phyloP scores from a whole-genome alignment of 2,888 invertebrate species.

The Lithophane leautieri region DNA sequence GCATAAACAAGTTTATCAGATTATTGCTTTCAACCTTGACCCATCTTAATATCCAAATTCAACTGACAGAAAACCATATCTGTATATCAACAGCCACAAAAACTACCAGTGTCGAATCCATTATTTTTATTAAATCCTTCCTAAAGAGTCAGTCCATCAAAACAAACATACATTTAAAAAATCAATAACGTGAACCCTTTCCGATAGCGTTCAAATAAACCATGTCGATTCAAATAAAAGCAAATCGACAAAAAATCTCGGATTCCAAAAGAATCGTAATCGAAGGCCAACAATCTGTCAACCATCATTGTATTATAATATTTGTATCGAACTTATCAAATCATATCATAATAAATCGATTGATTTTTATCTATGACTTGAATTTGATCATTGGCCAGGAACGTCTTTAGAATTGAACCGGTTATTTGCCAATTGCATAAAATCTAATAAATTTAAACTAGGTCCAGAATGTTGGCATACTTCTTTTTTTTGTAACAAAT shows the following conservation, averaged over 20 bases:
- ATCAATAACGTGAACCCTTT: slow-evolving; percentile 87
- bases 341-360: slow-evolving; percentile 71
- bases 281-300: slow-evolving; percentile 86
- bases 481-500: slow-evolving; percentile 25
- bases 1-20: slow-evolving; percentile 1
- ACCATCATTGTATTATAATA: slow-evolving; percentile 84
- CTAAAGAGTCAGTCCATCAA: slow-evolving; percentile 82
- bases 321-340: slow-evolving; percentile 69
- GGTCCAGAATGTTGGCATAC: neutral
- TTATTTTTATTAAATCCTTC: slow-evolving; percentile 72
- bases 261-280: slow-evolving; percentile 74
- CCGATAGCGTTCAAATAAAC: slow-evolving; percentile 85
- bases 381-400: neutral
- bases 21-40: neutral
- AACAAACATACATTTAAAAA: slow-evolving; percentile 86
- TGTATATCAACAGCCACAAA: slow-evolving; percentile 40
- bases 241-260: slow-evolving; percentile 74
- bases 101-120: slow-evolving; percentile 47
- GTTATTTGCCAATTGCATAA: neutral
- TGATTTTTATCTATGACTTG: slow-evolving; percentile 37
- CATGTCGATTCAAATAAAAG: slow-evolving; percentile 82
- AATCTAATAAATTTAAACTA: neutral
- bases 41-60: slow-evolving; percentile 14
- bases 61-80: slow-evolving; percentile 7
- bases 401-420: neutral